Conservation (phyloP, 2,797 vertebrate genomes). For the Myotis pilosus region DNA sequence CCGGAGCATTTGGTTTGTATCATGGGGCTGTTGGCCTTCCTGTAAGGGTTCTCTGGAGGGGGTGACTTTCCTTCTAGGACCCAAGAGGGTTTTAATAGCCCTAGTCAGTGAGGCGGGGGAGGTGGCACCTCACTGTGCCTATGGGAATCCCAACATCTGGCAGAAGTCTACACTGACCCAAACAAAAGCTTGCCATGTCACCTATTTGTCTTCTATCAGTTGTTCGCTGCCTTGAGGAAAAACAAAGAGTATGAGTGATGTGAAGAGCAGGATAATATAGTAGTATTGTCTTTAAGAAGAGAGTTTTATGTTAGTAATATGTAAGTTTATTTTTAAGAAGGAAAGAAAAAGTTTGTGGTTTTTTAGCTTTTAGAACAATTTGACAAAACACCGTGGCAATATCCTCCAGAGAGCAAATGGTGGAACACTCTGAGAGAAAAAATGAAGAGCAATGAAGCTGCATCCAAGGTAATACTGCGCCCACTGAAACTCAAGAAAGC, state of each 20-base stretch:
- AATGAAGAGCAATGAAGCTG: conserved; percentile 88
- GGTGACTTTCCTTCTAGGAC: not conserved
- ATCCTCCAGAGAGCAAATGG: conserved; percentile 89
- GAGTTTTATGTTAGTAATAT: not conserved
- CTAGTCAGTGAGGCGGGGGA: not conserved
- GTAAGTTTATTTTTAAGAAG: conserved; percentile 40
- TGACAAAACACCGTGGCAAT: conserved; percentile 85
- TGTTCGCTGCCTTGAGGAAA: not conserved
- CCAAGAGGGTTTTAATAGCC: not conserved
- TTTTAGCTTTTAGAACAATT: conserved; percentile 88
- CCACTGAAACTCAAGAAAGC: not conserved
- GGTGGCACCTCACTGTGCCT: not conserved
- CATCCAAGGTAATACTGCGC: conserved; percentile 86
- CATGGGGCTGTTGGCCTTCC: not conserved
- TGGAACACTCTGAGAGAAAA: conserved; percentile 90
- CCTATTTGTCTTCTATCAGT: not conserved
- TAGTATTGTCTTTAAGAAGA: not conserved
- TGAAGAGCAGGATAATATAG: not conserved
- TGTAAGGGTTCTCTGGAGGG: not conserved
- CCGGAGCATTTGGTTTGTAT: not conserved
- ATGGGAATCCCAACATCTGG: not conserved
- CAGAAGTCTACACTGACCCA: not conserved
- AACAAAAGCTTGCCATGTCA: not conserved
- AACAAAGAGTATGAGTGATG: not conserved
- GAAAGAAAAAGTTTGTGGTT: not conserved